Evolutionary conservation across 2,113 vertebrate genomes (phyloP).

Genomic region (Plestiodon gilberti): DNA sequence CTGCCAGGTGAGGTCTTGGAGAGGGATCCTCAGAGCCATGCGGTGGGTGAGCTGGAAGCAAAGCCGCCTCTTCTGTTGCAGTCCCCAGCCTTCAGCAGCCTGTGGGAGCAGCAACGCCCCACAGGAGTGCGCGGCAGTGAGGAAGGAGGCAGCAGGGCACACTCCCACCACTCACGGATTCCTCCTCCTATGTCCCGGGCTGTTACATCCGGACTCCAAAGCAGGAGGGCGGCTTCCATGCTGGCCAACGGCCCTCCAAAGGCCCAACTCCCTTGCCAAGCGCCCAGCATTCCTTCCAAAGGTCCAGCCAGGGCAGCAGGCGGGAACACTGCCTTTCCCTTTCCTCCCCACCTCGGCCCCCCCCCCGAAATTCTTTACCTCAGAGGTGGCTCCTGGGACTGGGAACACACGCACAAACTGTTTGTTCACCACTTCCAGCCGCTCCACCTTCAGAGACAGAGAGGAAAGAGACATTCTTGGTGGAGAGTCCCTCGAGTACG

Average conservation of each 20-base stretch:
- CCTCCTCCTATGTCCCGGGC: not conserved
- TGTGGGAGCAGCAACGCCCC: not conserved
- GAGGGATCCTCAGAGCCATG: not conserved
- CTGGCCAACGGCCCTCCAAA: not conserved
- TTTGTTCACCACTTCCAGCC: slow-evolving; percentile 81
- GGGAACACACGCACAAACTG: slow-evolving; percentile 80
- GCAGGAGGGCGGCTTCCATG: not conserved
- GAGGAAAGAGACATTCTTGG: not conserved
- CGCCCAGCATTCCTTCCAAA: not conserved
- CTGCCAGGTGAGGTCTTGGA: too few species aligned
- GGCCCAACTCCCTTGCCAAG: not conserved
- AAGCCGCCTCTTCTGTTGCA: not conserved
- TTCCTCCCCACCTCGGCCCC: not conserved
- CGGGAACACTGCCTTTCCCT: not conserved
- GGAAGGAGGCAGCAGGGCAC: not conserved
- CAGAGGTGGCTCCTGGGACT: slow-evolving; percentile 61
- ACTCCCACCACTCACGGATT: not conserved
- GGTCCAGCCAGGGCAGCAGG: not conserved
- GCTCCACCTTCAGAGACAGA: slow-evolving; percentile 76
- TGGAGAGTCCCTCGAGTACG: not conserved
- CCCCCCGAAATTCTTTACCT: slow-evolving; percentile 62
- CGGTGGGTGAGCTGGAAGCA: not conserved
- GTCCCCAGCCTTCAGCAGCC: not conserved
- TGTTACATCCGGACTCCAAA: not conserved
- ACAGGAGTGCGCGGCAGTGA: not conserved